These are phyloP conservation scores for Erebia palarica DNA, from an alignment of 2,888 invertebrate species.

Conservation along the genomic window DNA sequence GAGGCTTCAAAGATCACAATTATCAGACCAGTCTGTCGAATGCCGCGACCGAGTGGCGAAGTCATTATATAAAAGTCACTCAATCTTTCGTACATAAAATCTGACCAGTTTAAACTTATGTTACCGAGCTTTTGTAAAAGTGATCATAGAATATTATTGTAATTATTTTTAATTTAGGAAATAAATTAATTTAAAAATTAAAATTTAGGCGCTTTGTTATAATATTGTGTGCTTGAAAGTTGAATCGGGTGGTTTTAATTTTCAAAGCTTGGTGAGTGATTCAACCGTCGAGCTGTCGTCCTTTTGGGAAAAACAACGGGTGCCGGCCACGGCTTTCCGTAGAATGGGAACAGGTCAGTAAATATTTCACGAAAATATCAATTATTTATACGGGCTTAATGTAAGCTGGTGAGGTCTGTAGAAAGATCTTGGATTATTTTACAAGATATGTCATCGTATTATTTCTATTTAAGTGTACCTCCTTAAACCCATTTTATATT, in stretches of 20 bases:
- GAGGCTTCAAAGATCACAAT: slow-evolving; percentile 81
- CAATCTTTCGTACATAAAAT: slow-evolving; percentile 30
- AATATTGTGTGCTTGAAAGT: slow-evolving; percentile 22
- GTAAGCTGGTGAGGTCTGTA: too few relatives aligned
- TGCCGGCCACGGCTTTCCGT: slow-evolving; percentile 82
- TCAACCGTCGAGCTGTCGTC: slow-evolving; percentile 74
- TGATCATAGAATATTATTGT: not conserved
- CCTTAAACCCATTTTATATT: too few relatives aligned
- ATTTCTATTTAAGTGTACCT: too few relatives aligned
- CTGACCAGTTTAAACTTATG: not conserved
- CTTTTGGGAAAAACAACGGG: slow-evolving; percentile 84
- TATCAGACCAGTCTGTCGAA: slow-evolving; percentile 81
- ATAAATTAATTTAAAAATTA: not conserved
- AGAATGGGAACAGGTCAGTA: slow-evolving; percentile 89
- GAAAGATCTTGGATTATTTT: too few relatives aligned
- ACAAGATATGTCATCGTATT: too few relatives aligned
- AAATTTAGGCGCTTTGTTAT: not conserved
- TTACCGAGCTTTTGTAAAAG: slow-evolving; percentile 7
- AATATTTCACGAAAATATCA: not conserved
- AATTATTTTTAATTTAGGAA: not conserved
- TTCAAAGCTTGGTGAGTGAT: slow-evolving; percentile 37
- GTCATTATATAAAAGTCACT: slow-evolving; percentile 68
- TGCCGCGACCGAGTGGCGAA: slow-evolving; percentile 75
- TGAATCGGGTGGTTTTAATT: slow-evolving; percentile 43
- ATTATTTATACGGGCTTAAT: too few relatives aligned